These are phyloP conservation scores for Hydropsyche tenuis DNA, from an alignment of 1,140 invertebrate species.

Conservation along the genomic window DNA sequence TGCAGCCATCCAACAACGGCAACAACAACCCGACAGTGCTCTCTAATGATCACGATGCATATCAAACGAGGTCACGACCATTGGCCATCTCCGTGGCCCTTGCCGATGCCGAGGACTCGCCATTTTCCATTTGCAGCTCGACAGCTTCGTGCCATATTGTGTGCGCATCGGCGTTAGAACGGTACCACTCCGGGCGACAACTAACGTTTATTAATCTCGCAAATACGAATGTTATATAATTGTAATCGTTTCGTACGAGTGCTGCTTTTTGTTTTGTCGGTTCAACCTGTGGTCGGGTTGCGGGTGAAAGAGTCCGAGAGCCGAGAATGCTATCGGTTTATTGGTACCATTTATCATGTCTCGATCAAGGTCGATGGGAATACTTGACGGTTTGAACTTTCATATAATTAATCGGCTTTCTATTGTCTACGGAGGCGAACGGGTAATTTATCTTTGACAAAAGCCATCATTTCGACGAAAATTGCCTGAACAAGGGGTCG, in stretches of 20 bases:
- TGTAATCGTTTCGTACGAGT: no score
- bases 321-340: not conserved
- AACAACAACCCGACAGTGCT: constrained; percentile 37
- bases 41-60: constrained; percentile 50
- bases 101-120: not conserved
- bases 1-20: constrained; percentile 22
- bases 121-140: constrained; percentile 24
- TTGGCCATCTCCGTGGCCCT: constrained; percentile 29
- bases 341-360: constrained; percentile 10
- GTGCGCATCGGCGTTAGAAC: not conserved
- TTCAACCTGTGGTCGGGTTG: no score
- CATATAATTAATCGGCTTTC: constrained; percentile 19
- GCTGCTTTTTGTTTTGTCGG: no score
- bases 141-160: constrained; percentile 29
- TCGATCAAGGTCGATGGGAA: constrained; percentile 16
- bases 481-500: not conserved
- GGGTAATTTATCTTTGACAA: constrained; percentile 8
- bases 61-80: constrained; percentile 48
- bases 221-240: no score
- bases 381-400: not conserved
- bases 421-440: not conserved
- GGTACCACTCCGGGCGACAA: not conserved
- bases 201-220: no score
- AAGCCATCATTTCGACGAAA: not conserved
- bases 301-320: no score